A percentile compares a stretch with the other conserved stretches of the same genome.
Conservation (phyloP, 2,888 invertebrate genomes). For the Panorpa germanica region DNA sequence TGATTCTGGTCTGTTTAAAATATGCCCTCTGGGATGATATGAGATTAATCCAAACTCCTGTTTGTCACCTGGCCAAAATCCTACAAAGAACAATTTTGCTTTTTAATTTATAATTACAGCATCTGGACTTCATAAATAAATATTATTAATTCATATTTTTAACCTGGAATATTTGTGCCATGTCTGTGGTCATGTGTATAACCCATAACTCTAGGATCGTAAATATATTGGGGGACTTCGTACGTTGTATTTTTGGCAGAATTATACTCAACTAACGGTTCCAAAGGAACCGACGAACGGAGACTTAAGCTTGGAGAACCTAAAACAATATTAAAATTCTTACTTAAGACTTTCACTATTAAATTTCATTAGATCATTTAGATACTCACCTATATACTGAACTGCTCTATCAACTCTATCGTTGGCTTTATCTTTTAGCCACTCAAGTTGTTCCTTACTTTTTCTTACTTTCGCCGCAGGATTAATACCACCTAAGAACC, state of each 20-base stretch:
- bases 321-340: conserved; percentile 13
- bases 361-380: conserved; percentile 6
- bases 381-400: conserved; percentile 39
- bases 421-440: conserved; percentile 25
- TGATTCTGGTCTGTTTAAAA: conserved; percentile 26
- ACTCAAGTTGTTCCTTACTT: conserved; percentile 23
- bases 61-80: conserved; percentile 68
- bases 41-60: conserved; percentile 63
- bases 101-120: conserved; percentile 3
- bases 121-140: not conserved
- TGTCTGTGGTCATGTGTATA: conserved; percentile 34
- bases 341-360: not conserved
- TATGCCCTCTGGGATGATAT: conserved; percentile 44
- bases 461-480: conserved; percentile 28
- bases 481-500: conserved; percentile 59
- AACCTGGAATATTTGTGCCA: conserved; percentile 47
- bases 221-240: conserved; percentile 34
- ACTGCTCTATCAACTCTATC: conserved; percentile 43
- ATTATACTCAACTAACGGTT: conserved; percentile 34
- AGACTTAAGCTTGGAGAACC: conserved; percentile 45
- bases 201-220: conserved; percentile 42
- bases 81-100: conserved; percentile 31
- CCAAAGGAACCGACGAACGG: conserved; percentile 47
- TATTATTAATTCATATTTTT: conserved; percentile 1
- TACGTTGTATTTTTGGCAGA: conserved; percentile 35